Conservation (phyloP, 2,113 vertebrate genomes). For the Cavia porcellus region DNA sequence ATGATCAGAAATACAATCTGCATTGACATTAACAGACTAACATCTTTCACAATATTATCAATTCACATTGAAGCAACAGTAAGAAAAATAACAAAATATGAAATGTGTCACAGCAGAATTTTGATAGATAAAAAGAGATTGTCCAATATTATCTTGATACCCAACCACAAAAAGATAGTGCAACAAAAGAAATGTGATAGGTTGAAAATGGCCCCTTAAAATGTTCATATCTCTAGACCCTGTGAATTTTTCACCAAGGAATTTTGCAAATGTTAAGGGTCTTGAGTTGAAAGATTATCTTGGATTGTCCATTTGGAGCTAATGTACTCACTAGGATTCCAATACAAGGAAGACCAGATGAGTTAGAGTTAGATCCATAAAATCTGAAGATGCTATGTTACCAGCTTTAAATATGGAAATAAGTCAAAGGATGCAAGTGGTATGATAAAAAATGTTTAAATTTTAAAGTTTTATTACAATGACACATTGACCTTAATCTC, state of each 20-base stretch:
- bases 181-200: neutral
- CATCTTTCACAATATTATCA: neutral
- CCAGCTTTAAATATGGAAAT: neutral
- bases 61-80: neutral
- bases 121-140: slow-evolving; percentile 29
- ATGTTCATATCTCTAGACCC: neutral
- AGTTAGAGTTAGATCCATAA: neutral
- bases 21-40: neutral
- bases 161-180: neutral
- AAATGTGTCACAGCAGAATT: neutral
- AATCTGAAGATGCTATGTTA: neutral
- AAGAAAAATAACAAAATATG: neutral
- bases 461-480: neutral
- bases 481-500: neutral
- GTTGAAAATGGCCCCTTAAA: neutral
- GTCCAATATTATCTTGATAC: neutral
- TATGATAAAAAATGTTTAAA: neutral
- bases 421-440: neutral
- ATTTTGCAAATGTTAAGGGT: neutral
- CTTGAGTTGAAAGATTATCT: neutral
- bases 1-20: neutral
- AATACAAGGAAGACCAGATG: neutral
- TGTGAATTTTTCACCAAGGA: neutral
- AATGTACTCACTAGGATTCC: neutral
- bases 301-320: neutral